phyloP scores from a whole-genome alignment of 2,797 vertebrate genomes.

The Triplophysa bombifrons region DNA sequence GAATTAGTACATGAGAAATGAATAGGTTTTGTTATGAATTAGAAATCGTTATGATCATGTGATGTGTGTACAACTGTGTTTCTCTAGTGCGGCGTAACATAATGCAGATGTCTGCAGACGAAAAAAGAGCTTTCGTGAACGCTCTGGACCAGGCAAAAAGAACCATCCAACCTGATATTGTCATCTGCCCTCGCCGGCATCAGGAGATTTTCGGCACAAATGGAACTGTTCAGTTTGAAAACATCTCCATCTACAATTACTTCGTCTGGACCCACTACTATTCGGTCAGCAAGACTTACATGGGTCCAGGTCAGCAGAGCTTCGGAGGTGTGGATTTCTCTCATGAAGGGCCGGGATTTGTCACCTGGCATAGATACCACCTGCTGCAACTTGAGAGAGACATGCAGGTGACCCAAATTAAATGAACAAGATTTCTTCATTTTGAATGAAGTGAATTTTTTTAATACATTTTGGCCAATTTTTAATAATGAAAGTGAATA shows the following conservation, averaged over 20 bases:
- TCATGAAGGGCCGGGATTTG: conserved; percentile 94
- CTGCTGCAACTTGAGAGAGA: conserved; percentile 92
- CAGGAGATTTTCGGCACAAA: conserved; percentile 86
- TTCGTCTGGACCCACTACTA: conserved; percentile 98
- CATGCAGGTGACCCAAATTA: conserved; percentile 82
- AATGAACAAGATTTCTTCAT: neutral
- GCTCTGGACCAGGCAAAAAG: conserved; percentile 88
- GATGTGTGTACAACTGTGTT: neutral
- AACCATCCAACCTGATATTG: conserved; percentile 87
- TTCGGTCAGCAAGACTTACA: conserved; percentile 93
- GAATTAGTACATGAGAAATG: too few species aligned
- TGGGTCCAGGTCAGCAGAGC: conserved; percentile 86
- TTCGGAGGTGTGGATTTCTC: conserved; percentile 93
- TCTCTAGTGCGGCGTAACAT: conserved; percentile 86
- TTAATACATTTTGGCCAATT: too few species aligned
- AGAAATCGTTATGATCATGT: neutral
- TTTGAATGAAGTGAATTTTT: neutral
- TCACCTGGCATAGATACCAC: conserved; percentile 96
- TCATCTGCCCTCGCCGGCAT: conserved; percentile 87
- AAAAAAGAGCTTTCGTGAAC: conserved; percentile 81
- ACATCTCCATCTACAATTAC: conserved; percentile 94
- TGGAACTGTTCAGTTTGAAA: conserved; percentile 89
- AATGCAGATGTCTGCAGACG: conserved; percentile 82
- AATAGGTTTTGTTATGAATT: too few species aligned
- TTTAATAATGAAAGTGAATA: neutral